phyloP scores from a whole-genome alignment of 2,113 vertebrate species.

The Gorsachius goisagi region DNA sequence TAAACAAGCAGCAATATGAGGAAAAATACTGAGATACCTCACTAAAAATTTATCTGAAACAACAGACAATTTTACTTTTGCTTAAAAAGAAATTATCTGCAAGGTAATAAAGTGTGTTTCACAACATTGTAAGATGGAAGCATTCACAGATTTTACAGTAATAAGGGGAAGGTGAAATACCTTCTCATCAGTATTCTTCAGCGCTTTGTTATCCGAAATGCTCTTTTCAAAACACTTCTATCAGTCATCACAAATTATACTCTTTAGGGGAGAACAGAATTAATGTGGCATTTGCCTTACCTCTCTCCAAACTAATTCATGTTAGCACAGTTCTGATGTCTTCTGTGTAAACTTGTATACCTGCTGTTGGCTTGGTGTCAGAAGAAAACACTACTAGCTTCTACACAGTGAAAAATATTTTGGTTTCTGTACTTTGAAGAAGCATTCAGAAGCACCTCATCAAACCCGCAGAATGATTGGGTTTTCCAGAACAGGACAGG shows the following conservation, averaged over 20 bases:
- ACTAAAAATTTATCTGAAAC: background rate
- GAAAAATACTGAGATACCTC: background rate
- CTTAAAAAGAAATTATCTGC: background rate
- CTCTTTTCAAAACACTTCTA: constrained; percentile 54
- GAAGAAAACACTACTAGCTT: background rate
- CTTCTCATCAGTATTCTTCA: constrained; percentile 29
- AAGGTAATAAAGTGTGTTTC: background rate
- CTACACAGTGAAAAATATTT: background rate
- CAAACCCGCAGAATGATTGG: background rate
- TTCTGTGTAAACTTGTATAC: background rate
- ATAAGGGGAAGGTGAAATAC: constrained; percentile 3
- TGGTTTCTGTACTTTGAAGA: background rate
- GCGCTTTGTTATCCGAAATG: background rate
- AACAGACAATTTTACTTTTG: background rate
- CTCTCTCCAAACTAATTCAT: background rate
- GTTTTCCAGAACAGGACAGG: background rate
- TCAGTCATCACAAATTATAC: constrained; percentile 43
- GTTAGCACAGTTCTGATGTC: background rate
- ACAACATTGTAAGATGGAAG: background rate
- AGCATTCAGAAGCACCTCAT: background rate
- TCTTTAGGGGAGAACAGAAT: constrained; percentile 11
- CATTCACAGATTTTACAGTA: background rate
- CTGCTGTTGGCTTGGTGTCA: background rate
- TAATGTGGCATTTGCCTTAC: constrained; percentile 37
- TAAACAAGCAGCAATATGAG: background rate